Evolutionary conservation across 2,797 vertebrate species (phyloP).

Genomic region (Echiichthys vipera): DNA sequence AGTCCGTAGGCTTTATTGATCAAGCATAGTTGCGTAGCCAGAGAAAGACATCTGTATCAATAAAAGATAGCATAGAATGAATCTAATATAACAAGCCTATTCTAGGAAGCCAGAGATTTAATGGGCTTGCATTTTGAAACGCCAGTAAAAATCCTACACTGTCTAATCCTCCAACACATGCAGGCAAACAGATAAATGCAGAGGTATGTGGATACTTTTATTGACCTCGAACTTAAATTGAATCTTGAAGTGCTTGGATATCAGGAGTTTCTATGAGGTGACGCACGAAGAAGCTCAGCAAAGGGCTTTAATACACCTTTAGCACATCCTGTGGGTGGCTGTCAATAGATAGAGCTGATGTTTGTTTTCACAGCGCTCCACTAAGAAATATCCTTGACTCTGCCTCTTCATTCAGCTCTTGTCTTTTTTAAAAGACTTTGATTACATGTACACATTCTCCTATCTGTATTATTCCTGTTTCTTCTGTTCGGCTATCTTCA

Average conservation of each 20-base stretch:
- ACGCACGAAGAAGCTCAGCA: slow-evolving; percentile 23
- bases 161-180: slow-evolving; percentile 12
- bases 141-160: not conserved
- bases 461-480: slow-evolving; percentile 8
- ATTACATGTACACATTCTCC: slow-evolving; percentile 25
- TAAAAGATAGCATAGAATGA: slow-evolving; percentile 49
- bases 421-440: slow-evolving; percentile 45
- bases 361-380: slow-evolving; percentile 57
- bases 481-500: slow-evolving; percentile 8
- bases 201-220: not conserved
- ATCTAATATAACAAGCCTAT: slow-evolving; percentile 49
- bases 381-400: slow-evolving; percentile 62
- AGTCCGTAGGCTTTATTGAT: slow-evolving; percentile 64
- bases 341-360: slow-evolving; percentile 55
- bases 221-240: slow-evolving; percentile 8
- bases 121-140: slow-evolving; percentile 17
- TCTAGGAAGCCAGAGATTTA: slow-evolving; percentile 10
- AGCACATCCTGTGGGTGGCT: slow-evolving; percentile 53
- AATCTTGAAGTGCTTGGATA: not conserved
- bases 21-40: slow-evolving; percentile 33
- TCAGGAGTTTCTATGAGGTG: slow-evolving; percentile 18
- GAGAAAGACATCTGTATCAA: slow-evolving; percentile 60
- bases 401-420: slow-evolving; percentile 44
- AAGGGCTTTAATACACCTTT: slow-evolving; percentile 42
- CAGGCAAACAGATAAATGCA: slow-evolving; percentile 14